A percentile compares a stretch with the other conserved stretches of the same genome.
Evolutionary conservation across 2,797 vertebrate species (phyloP).

Genomic region (Eulemur albifrons): DNA sequence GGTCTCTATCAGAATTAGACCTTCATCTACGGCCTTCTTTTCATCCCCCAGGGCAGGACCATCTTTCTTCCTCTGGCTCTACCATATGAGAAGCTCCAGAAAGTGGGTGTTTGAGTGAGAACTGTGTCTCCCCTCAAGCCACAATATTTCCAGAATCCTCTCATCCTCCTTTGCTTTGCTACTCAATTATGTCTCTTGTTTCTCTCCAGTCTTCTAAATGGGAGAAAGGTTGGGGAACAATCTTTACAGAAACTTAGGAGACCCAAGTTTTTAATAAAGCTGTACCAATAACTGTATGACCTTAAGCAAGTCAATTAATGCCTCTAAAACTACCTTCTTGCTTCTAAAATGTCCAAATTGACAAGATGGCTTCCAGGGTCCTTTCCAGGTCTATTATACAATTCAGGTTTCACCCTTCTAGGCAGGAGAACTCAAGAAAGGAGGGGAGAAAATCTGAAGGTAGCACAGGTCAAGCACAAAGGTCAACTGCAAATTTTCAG

Average conservation of each 20-base stretch:
- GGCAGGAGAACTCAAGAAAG: not conserved
- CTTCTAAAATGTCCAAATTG: not conserved
- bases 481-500: not conserved
- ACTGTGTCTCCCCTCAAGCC: not conserved
- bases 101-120: not conserved
- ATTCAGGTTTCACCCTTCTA: not conserved
- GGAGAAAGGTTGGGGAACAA: not conserved
- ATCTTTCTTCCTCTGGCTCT: not conserved
- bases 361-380: not conserved
- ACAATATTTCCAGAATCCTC: not conserved
- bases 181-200: not conserved
- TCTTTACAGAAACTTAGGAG: not conserved
- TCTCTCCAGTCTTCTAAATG: not conserved
- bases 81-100: not conserved
- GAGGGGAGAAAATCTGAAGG: not conserved
- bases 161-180: not conserved
- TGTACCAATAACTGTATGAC: not conserved
- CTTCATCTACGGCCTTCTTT: not conserved
- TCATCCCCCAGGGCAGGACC: not conserved
- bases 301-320: not conserved
- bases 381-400: not conserved
- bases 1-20: not conserved
- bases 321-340: not conserved
- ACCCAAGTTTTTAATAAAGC: not conserved
- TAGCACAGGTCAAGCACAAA: not conserved